phyloP scores from a whole-genome alignment of 2,888 invertebrate genomes.

The Tenthredo notha region DNA sequence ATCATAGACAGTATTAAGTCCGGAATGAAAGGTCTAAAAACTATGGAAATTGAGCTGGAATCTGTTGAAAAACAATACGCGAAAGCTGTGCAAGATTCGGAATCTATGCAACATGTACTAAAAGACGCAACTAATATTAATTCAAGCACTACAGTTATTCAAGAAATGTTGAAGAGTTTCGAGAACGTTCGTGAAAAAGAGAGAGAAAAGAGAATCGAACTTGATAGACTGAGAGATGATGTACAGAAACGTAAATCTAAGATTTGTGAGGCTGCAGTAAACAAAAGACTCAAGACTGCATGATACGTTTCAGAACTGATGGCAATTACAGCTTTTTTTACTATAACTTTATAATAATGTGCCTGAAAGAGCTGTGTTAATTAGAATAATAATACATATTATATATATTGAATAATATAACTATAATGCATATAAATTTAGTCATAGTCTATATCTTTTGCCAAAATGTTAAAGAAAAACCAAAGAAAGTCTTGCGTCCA shows the following conservation, averaged over 20 bases:
- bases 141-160: not conserved
- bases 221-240: not conserved
- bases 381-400: not conserved
- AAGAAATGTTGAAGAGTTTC: slow-evolving; percentile 12
- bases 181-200: not conserved
- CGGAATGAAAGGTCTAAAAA: not conserved
- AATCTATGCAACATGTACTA: not conserved
- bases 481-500: not conserved
- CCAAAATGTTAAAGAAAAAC: not conserved
- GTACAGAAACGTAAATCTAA: not conserved
- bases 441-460: not conserved
- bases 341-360: not conserved
- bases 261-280: not conserved
- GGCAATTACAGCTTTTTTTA: not conserved
- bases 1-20: not conserved
- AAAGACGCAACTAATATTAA: not conserved
- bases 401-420: not conserved
- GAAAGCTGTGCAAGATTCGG: not conserved
- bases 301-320: not conserved
- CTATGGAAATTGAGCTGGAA: not conserved
- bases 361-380: not conserved
- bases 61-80: not conserved
- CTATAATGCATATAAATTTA: not conserved
- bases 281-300: not conserved
- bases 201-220: not conserved